Evolutionary conservation across 1,140 invertebrate genomes (phyloP), one percentile per base, ranked within the genome.

Genomic region (Scaptodrosophila lebanonensis): DNA sequence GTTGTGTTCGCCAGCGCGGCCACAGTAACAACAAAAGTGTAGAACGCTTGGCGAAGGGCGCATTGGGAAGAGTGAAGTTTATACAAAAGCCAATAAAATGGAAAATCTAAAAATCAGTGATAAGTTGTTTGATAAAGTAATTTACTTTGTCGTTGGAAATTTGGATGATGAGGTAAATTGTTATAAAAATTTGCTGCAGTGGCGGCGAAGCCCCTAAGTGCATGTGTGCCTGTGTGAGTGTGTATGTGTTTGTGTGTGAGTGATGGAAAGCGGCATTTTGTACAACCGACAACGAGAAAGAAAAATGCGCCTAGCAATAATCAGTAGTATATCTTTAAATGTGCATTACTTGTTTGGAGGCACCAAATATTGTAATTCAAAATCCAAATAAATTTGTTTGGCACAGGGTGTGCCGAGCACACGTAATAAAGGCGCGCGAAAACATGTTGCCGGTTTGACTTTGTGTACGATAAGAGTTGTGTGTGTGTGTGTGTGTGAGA

Each of bases 41-140:
- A 65, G 38, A 48, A 44, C 43, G 22, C 22, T 3, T 8, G 8
- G 22, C 3, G 22, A 25, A 15, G 22, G 22, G 8, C 3, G 22
- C 22, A 25, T 4, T 4, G 53, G 43, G 35, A 76, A 76, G 70
- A 76, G 71, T 77, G 72, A 76, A 76, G 71, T 66, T 66, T 43
- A 33, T 17, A 57, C 47, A 56, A 40, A 60, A 43, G 8, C 25
- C 35, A 83, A 22, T 59, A 35, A 22, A 22, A 70, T 68, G 77
- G 77, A 83, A 56, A 83, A 70, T 66, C 56, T 82, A 13, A 79
- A 75, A 51, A 79, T 79, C n/a, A 83, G 77, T 47, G 77, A 83
- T 18, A 83, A 83, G 43, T 45, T 85, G 22, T 85, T 85, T 25
- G 77, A 83, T 50, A 62, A 83, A 70, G 70, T 85, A 48, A 71